Evolutionary conservation across 2,113 vertebrate species (phyloP), one percentile per base, ranked within the genome.

Genomic region (Agelaius phoeniceus): DNA sequence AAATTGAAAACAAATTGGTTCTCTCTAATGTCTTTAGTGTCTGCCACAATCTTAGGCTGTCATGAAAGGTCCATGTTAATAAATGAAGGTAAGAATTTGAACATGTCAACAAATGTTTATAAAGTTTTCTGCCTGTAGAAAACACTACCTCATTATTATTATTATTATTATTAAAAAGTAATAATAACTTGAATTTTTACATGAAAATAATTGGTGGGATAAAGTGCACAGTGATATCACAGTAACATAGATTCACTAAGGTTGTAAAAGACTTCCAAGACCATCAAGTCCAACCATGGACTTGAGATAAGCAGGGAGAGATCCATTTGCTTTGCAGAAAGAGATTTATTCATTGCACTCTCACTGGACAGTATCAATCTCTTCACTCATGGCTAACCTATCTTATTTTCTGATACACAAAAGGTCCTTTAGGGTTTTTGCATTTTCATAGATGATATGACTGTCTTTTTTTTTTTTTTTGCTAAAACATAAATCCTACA

Each of bases 181-280:
- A 2, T 3, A 2, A 73, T 37, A 62, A 78, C 55, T 19, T 21
- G 6, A 44, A 15, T 59, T 46, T 71, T 84, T 49, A 24, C 4
- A 66, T 28, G 0, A 46, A 83, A 80, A 31, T 87, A 39, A 58
- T 31, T 14, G 18, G 11, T 46, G 23, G 10, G n/a, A n/a, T 43
- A 20, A 28, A 55, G 11, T 49, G 4, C 1, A 3, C 37, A 33
- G 31, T 2, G 0, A 16, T 33, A 72, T 6, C 37, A 55, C 3
- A 30, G 55, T 62, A 30, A 55, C 30, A 62, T 1, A 31, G 41
- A 84, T 37, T 76, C 31, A 57, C 13, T 11, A 43, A 84, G 26
- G 15, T 24, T 84, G 57, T 43, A 71, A 84, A 84, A 77, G 26
- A 62, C 13, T 30, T 77, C 48, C 26, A 62, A 83, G n/a, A 55